Percentiles rank a stretch among this genome's conserved stretches.
phyloP scores from a whole-genome alignment of 1,140 invertebrate genomes.

The Acyrthosiphon pisum region DNA sequence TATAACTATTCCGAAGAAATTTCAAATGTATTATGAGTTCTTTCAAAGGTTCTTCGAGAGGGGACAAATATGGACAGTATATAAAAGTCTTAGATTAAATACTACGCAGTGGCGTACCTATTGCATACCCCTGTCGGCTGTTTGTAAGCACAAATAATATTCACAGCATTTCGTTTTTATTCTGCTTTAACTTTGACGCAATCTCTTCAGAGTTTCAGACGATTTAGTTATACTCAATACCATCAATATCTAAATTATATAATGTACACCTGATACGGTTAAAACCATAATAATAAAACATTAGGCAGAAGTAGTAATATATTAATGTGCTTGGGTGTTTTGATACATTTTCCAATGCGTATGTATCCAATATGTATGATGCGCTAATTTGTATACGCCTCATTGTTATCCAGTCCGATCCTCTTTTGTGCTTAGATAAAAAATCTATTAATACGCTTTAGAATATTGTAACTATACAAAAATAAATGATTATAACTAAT shows the following conservation, averaged over 20 bases:
- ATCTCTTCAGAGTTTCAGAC: not conserved
- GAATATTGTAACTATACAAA: not conserved
- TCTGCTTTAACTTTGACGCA: not conserved
- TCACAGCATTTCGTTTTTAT: not conserved
- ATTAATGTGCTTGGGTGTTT: not conserved
- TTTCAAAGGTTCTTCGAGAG: not conserved
- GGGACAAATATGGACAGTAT: not conserved
- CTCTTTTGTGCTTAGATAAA: not conserved
- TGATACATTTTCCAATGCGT: not conserved
- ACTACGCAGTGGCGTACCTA: not conserved
- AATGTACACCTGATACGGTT: not conserved
- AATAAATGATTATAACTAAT: slow-evolving; percentile 19
- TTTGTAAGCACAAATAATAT: not conserved
- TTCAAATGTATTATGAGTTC: not conserved
- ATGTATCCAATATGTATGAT: not conserved
- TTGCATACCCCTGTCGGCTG: too few species aligned
- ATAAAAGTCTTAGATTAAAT: not conserved
- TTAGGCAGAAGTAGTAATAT: too few species aligned
- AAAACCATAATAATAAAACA: too few species aligned
- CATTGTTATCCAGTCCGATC: not conserved
- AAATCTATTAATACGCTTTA: not conserved
- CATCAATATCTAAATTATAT: not conserved
- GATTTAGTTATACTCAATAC: not conserved
- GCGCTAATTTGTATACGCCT: not conserved
- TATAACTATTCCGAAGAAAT: not conserved